A percentile compares a stretch with the other conserved stretches of the same genome.
These are phyloP conservation scores for Sylvia atricapilla DNA, from an alignment of 2,113 vertebrate genomes.

Conservation along the genomic window DNA sequence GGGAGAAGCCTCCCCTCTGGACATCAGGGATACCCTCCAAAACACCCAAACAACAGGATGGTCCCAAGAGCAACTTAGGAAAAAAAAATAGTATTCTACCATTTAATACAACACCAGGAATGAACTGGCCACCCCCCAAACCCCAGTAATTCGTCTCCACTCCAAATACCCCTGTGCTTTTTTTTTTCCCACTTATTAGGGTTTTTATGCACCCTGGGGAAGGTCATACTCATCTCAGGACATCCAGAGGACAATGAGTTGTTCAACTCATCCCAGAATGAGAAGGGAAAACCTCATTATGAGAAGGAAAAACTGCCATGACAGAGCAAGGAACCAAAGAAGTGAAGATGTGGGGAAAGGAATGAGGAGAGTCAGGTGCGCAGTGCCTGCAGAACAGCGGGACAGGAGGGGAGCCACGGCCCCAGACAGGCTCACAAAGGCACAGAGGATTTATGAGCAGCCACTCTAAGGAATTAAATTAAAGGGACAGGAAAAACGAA, in stretches of 20 bases:
- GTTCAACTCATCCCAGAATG: not conserved
- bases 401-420: not conserved
- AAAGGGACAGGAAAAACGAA: not conserved
- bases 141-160: not conserved
- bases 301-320: not conserved
- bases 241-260: not conserved
- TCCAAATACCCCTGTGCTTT: not conserved
- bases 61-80: not conserved
- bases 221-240: not conserved
- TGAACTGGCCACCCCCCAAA: not conserved
- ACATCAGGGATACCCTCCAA: not conserved
- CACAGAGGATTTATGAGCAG: not conserved
- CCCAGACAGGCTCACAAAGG: not conserved
- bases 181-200: not conserved
- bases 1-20: not conserved
- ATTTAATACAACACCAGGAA: not conserved
- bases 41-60: not conserved
- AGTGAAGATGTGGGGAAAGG: not conserved
- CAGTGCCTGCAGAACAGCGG: not conserved
- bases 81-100: not conserved
- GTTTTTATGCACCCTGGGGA: not conserved
- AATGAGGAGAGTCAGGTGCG: not conserved
- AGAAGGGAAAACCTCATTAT: accelerated
- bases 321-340: not conserved
- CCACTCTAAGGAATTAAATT: not conserved